phyloP scores from a whole-genome alignment of 2,113 vertebrate species.

The Leucoraja erinaceus region DNA sequence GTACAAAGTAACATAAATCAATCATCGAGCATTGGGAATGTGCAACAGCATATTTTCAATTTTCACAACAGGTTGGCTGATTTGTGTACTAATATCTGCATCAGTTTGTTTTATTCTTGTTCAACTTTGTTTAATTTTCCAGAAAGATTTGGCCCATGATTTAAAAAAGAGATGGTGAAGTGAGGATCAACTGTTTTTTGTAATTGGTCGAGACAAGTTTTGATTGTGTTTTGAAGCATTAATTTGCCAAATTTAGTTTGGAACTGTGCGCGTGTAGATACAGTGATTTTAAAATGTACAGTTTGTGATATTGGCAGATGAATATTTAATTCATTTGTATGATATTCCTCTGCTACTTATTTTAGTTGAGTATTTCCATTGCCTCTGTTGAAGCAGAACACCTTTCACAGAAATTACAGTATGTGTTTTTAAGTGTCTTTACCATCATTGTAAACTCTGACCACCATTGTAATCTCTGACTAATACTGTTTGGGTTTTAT shows the following conservation, averaged over 20 bases:
- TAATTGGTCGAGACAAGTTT: background rate
- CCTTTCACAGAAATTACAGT: background rate
- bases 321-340: constrained; percentile 1
- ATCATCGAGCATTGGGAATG: background rate
- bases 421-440: background rate
- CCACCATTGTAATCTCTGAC: background rate
- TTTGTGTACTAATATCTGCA: background rate
- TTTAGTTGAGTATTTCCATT: background rate
- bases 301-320: background rate
- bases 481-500: constrained; percentile 5
- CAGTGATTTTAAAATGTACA: background rate
- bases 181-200: background rate
- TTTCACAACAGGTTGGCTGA: background rate
- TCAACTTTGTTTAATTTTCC: background rate
- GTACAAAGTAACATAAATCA: background rate
- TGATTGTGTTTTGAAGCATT: background rate
- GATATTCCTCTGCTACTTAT: background rate
- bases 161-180: background rate
- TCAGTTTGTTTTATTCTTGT: too few species aligned
- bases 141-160: background rate
- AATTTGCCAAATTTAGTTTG: constrained; percentile 27
- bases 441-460: background rate
- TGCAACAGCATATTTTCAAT: background rate
- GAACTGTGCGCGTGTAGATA: background rate
- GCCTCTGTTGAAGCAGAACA: background rate